phyloP scores from a whole-genome alignment of 2,797 vertebrate genomes.

The Anguilla megastoma region DNA sequence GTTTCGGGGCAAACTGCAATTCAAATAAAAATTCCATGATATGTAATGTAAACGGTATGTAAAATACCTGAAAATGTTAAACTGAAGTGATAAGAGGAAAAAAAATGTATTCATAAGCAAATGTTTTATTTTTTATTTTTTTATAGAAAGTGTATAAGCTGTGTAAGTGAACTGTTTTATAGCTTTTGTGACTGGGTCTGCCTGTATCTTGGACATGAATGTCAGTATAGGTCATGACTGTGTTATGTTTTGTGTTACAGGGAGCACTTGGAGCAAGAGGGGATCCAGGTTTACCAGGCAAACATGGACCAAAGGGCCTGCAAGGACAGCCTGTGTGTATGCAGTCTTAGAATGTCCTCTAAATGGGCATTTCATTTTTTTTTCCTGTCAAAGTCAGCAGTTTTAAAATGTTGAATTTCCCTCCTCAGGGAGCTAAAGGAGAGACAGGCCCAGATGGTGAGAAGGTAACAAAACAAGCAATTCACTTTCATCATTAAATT shows the following conservation, averaged over 20 bases:
- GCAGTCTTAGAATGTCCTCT: conserved; percentile 27
- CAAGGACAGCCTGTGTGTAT: conserved; percentile 65
- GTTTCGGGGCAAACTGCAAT: neutral
- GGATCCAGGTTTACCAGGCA: conserved; percentile 69
- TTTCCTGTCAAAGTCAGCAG: neutral
- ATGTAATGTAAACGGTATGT: neutral
- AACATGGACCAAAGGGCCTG: conserved; percentile 68
- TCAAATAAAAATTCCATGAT: neutral
- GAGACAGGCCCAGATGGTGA: conserved; percentile 72
- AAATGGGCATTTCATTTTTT: neutral
- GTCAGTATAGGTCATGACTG: neutral
- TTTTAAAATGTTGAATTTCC: conserved; percentile 13
- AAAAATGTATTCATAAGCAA: neutral
- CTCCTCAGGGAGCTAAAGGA: conserved; percentile 72
- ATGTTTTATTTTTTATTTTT: too few relatives aligned
- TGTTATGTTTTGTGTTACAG: conserved; percentile 52
- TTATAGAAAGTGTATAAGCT: neutral
- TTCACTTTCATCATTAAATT: neutral
- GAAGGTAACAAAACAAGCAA: conserved; percentile 59
- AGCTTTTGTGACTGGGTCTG: neutral
- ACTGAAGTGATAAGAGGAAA: neutral
- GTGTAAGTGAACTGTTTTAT: neutral
- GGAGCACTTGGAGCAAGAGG: conserved; percentile 66
- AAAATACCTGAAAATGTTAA: neutral
- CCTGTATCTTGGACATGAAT: neutral